Evolutionary conservation across 2,797 vertebrate genomes (phyloP), one percentile per base, ranked within the genome.

Genomic region (Numenius phaeopus): DNA sequence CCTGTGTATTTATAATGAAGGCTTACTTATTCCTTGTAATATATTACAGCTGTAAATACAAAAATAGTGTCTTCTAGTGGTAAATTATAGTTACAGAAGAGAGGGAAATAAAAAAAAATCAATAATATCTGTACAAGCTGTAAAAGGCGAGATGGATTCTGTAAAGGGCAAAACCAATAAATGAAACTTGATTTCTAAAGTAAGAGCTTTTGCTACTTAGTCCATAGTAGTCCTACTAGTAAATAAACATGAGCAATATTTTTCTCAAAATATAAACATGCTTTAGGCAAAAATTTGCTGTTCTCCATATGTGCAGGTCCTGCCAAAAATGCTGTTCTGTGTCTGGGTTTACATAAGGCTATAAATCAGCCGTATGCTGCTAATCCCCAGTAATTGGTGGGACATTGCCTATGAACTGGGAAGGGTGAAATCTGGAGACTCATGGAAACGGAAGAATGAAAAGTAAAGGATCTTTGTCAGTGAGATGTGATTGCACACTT

Each of bases 401-500:
- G 70, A 76, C 9, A 3, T 14, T 14, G 58, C 79, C 37, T 32
- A 5, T 15, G 30, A 76, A 4, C 18, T 21, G 49, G 32, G n/a
- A 66, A 30, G 21, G 0, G 1, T 8, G 40, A 12, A 7, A 44
- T 40, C 73, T 15, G 40, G 44, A 13, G 14, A 22, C 11, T 50
- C 14, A 3, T n/a, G 29, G 55, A n/a, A 40, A 30, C 12, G 47
- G 39, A 73, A 64, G 39, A 46, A n/a, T 49, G 79, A 23, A 30
- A 65, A 69, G 40, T 17, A 40, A 47, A 30, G 23, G 32, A 5
- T 66, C 23, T 40, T 67, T 5, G 14, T 39, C 79, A 61, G 42
- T 0, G 6, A 44, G 61, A 11, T 69, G 65, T 12, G 37, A 23
- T 26, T 47, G 37, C 15, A 29, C 0, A 0, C 39, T 23, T 49